Evolutionary conservation across 1,140 invertebrate genomes (phyloP), one percentile per base, ranked within the genome.

Genomic region (Papilio aristodemus): DNA sequence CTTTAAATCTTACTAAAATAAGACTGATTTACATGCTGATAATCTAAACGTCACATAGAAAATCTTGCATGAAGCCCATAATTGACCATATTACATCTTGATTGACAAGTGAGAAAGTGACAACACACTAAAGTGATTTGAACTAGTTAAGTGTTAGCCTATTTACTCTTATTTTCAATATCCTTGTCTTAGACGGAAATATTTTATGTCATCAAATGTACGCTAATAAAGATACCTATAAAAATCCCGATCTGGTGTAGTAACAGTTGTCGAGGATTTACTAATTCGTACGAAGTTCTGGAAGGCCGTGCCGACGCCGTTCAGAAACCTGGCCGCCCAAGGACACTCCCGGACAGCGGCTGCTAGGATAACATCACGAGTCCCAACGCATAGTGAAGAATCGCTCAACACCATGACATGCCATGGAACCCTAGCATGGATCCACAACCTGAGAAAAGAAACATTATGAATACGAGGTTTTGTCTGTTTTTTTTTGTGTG

Each of bases 401-500:
- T 87, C 81, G 54, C 86, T 89, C 0, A 89, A 63, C 7, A 89
- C 19, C 72, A 79, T 80, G 0, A 79, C 59, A 19, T 87, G 79
- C 84, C 85, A 91, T 36, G 85, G 77, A 63, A 85, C 76, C 8
- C 79, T 76, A 5, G 87, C 83, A 57, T 91, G 84, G 1, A 87
- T 72, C 89, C 89, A 91, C 27, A 91, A 46, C 67, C 89, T 91
- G 68, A 27, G 66, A 72, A 32, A n/a, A 27, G 66, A 73, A 64
- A 37, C 5, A 36, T 25, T 17, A 36, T 60, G 14, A 37, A 32
- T 41, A 54, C 4, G 17, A 13, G n/a, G n/a, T n/a, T n/a, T n/a
- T n/a, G n/a, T n/a, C n/a, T n/a, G n/a, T n/a, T n/a, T n/a, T n/a
- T n/a, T n/a, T n/a, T n/a, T n/a, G n/a, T n/a, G n/a, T n/a, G n/a